phyloP scores from a whole-genome alignment of 2,113 vertebrate genomes.

The Marcusenius ussheri region DNA sequence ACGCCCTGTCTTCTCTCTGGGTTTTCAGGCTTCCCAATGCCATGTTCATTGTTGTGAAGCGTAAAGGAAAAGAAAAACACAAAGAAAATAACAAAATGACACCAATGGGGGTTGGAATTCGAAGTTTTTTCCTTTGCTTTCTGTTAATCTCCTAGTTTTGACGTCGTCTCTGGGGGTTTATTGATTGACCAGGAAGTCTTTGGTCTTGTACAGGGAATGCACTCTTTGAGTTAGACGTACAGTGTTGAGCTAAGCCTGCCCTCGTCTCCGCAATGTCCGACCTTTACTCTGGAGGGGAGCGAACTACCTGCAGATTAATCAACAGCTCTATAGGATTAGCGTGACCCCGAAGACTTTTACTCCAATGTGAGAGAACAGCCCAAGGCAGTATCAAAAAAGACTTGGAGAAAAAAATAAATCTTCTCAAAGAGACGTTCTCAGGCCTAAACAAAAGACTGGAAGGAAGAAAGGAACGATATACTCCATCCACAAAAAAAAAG shows the following conservation, averaged over 20 bases:
- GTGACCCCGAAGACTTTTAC: conserved; percentile 49
- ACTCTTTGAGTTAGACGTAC: neutral
- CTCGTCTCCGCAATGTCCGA: conserved; percentile 43
- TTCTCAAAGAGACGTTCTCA: conserved; percentile 2
- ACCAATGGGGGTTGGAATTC: neutral
- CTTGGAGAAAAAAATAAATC: neutral
- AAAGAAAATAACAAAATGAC: neutral
- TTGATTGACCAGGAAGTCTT: neutral
- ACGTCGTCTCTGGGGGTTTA: neutral
- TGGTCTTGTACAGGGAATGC: neutral
- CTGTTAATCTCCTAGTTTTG: neutral
- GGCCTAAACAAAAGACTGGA: conserved; percentile 14
- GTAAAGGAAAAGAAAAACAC: neutral
- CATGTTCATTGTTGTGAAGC: neutral
- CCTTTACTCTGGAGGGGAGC: conserved; percentile 50
- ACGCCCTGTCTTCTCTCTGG: neutral
- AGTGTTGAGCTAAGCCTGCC: conserved; percentile 10
- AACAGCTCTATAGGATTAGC: conserved; percentile 58
- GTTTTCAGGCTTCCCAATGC: neutral
- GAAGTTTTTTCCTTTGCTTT: neutral
- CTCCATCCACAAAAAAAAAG: neutral
- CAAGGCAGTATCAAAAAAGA: neutral
- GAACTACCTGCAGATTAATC: conserved; percentile 59
- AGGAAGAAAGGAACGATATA: neutral
- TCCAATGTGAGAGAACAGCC: conserved; percentile 8